These are phyloP conservation scores for Drosophila funebris DNA, from an alignment of 1,140 invertebrate species.

Conservation along the genomic window DNA sequence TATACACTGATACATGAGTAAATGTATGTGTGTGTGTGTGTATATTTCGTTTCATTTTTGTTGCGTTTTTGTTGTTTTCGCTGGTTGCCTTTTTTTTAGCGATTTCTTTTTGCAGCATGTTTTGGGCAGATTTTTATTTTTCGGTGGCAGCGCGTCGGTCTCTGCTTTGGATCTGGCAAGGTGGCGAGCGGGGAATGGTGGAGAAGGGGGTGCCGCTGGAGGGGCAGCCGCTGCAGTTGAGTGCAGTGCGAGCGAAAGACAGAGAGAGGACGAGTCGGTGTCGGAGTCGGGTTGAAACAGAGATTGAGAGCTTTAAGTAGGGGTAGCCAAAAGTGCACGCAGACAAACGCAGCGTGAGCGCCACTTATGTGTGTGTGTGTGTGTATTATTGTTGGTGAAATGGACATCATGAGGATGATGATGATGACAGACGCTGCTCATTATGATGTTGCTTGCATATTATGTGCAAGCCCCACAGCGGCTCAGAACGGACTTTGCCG, in stretches of 20 bases:
- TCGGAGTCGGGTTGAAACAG: conserved; percentile 22
- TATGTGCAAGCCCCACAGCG: conserved; percentile 73
- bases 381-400: conserved; percentile 3
- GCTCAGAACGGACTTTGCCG: conserved; percentile 76
- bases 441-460: conserved; percentile 73
- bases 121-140: conserved; percentile 82
- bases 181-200: not conserved
- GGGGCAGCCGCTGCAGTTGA: conserved; percentile 25
- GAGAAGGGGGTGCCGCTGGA: not conserved
- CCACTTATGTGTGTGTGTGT: not conserved
- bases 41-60: conserved; percentile 32
- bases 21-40: conserved; percentile 13
- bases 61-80: conserved; percentile 37
- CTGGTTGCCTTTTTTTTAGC: conserved; percentile 46
- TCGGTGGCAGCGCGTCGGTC: conserved; percentile 67
- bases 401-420: conserved; percentile 48
- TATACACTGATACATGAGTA: conserved; percentile 17
- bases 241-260: conserved; percentile 19
- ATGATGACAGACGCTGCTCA: conserved; percentile 44
- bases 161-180: conserved; percentile 28
- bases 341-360: not conserved
- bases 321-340: conserved; percentile 59
- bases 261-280: conserved; percentile 15
- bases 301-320: conserved; percentile 65
- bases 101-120: conserved; percentile 59